Base-by-base conservation (phyloP, 1,140 invertebrate genomes). In the Papilio machaon region DNA sequence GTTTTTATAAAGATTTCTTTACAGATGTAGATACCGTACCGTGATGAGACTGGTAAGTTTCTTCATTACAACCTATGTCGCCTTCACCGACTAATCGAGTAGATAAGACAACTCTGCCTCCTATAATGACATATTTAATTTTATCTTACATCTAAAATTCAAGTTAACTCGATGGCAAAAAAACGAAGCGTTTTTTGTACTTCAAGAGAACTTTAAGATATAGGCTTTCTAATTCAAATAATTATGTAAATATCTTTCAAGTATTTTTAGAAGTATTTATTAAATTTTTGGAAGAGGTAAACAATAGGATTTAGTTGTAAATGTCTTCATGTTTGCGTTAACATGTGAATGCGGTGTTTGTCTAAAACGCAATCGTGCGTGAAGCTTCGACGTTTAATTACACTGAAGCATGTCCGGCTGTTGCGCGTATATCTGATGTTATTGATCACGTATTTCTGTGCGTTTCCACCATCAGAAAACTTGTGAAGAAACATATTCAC, bases 341-440 rank as follows among this genome's bases (percentile, higher is more conserved):
- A 52, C 49, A 52, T 10, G n/a, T 1, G n/a, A 58, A 58, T 9
- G 54, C 54, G n/a, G 54, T 10, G 54, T 58, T 8, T n/a, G 54
- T 58, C 54, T 58, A 10, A 19, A 58, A 58, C 54, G 54, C 54
- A 58, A 58, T 58, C 54, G 54, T 58, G 54, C 54, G 54, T 58
- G 54, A 58, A 52, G 49, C 49, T 15, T 9, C 54, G 54, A 19
- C 54, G 54, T 58, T 0, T 19, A 58, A 58, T 58, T 58, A 58
- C 54, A 58, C 17, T 19, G 9, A 17, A n/a, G 54, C 2, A 58
- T 58, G 54, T 58, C 17, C 17, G 8, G 7, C n/a, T 9, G 54
- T 19, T 9, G 17, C 17, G 7, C 17, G n/a, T 9, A 8, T 8
- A n/a, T 58, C 5, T 54, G 13, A 58, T 58, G 54, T 19, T 19